phyloP scores from a whole-genome alignment of 2,888 invertebrate species.

The Boloria selene region DNA sequence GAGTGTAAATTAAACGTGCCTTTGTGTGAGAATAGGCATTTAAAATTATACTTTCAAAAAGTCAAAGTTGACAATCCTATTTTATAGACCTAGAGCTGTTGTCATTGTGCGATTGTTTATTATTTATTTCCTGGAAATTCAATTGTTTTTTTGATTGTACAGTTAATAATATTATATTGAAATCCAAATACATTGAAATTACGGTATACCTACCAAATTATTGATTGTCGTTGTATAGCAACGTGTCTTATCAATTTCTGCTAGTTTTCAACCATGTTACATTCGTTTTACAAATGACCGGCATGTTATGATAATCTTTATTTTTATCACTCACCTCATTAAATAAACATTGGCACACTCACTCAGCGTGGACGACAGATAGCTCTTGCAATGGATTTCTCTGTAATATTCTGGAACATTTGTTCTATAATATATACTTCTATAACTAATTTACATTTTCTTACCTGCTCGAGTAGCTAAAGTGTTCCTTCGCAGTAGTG shows the following conservation, averaged over 20 bases:
- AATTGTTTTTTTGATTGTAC: no score
- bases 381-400: neutral
- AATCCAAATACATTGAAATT: no score
- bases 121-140: no score
- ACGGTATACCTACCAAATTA: neutral
- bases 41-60: no score
- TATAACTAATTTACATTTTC: constrained; percentile 3
- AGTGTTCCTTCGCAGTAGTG: constrained; percentile 87
- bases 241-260: neutral
- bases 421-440: neutral
- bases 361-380: constrained; percentile 3
- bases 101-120: no score
- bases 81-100: no score
- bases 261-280: neutral
- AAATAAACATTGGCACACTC: constrained; percentile 21
- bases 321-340: constrained; percentile 24
- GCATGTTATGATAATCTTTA: constrained; percentile 15
- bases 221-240: neutral
- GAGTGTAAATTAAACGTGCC: neutral
- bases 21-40: neutral
- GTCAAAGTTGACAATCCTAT: no score
- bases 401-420: constrained; percentile 7
- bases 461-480: constrained; percentile 54
- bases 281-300: constrained; percentile 5
- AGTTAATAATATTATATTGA: no score